Evolutionary conservation across 2,797 vertebrate species (phyloP).

Genomic region (Platalea minor): DNA sequence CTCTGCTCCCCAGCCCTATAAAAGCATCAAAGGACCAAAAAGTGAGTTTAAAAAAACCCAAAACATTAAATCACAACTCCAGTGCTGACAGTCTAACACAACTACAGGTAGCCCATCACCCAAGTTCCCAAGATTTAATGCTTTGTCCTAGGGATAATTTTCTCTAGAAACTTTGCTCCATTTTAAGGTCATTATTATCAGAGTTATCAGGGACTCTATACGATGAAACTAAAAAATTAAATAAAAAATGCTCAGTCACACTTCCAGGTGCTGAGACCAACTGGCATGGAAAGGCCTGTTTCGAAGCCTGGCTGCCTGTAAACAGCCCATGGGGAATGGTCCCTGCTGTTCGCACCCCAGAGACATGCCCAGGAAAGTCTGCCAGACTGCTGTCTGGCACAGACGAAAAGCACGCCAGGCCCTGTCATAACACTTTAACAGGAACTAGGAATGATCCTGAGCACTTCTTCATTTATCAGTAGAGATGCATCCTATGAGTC

Average conservation of each 20-base stretch:
- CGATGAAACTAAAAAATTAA: background rate
- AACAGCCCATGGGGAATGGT: background rate
- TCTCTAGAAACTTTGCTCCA: background rate
- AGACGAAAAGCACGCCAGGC: background rate
- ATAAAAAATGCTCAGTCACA: background rate
- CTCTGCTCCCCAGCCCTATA: constrained; percentile 96
- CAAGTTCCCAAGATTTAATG: background rate
- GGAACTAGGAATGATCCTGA: background rate
- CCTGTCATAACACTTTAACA: background rate
- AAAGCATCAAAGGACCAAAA: constrained; percentile 38
- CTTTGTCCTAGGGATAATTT: background rate
- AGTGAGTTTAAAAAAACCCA: background rate
- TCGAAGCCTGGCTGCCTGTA: background rate
- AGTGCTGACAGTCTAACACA: background rate
- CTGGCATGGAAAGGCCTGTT: background rate
- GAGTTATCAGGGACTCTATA: background rate
- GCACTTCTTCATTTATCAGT: background rate
- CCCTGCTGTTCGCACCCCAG: background rate
- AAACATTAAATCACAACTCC: background rate
- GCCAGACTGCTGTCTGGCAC: background rate
- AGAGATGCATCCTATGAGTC: background rate
- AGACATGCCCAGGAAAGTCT: background rate
- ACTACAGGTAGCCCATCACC: background rate
- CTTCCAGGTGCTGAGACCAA: background rate
- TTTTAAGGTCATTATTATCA: background rate